These are phyloP conservation scores for Pterocles gutturalis DNA, from an alignment of 2,113 vertebrate genomes.

Conservation along the genomic window DNA sequence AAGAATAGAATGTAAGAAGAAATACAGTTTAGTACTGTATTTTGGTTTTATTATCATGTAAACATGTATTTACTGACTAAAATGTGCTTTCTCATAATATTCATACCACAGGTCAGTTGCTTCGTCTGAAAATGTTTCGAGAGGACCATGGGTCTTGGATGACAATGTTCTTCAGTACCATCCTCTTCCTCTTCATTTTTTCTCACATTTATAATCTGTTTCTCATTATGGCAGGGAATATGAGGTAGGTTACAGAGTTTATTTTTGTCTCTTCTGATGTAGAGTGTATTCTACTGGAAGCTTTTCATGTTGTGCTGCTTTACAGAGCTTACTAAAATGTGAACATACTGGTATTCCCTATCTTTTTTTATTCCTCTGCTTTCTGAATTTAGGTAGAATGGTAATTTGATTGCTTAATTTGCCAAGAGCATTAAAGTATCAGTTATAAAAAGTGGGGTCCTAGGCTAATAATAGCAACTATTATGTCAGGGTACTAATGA, in stretches of 20 bases:
- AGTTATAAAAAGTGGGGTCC: neutral
- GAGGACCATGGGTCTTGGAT: constrained; percentile 99
- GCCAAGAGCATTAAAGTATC: neutral
- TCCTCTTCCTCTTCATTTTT: constrained; percentile 98
- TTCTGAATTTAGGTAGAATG: neutral
- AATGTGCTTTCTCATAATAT: neutral
- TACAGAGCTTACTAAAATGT: neutral
- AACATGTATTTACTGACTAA: neutral
- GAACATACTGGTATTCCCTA: neutral
- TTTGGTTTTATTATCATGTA: neutral
- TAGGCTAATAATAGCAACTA: neutral
- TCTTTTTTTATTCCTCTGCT: neutral
- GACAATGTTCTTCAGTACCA: constrained; percentile 99
- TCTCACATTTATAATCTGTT: constrained; percentile 96
- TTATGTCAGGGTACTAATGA: neutral
- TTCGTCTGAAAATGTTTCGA: constrained; percentile 97
- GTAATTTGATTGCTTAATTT: neutral
- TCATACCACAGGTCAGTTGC: constrained; percentile 86
- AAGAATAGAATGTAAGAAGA: neutral
- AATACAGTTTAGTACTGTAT: neutral
- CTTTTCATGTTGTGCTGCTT: neutral
- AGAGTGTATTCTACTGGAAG: neutral
- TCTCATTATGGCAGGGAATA: constrained; percentile 91
- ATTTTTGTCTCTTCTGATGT: neutral
- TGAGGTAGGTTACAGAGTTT: constrained; percentile 85